Evolutionary conservation across 2,113 vertebrate species (phyloP), one percentile per base, ranked within the genome.

Genomic region (Nesogale talazaci): DNA sequence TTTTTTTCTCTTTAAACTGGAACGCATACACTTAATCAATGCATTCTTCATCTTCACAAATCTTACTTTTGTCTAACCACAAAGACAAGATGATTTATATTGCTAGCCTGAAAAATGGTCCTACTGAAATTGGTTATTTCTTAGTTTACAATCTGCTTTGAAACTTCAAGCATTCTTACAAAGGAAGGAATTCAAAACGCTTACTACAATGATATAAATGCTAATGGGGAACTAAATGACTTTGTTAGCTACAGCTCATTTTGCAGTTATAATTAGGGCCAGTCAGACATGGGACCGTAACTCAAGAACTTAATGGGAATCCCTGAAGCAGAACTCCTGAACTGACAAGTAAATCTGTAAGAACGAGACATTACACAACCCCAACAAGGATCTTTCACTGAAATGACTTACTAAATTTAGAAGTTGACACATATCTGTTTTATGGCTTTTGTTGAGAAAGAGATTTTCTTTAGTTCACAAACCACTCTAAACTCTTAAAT

Each of bases 241-340:
- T 81, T 79, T 96, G 89, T 96, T 93, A 95, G 87, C 77, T 94
- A 95, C 67, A 91, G 89, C 84, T 95, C 88, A 93, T 94, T 94
- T 95, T 96, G 74, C 85, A 91, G 69, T 95, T 94, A 77, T 96
- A 97, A 95, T 92, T 95, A 92, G 59, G 90, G 88, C 75, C 92
- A 94, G 31, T 82, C 57, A 96, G 87, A 95, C 74, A 92, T 61
- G 52, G 57, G 59, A 31, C 78, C 94, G 36, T 92, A 93, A 94
- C 63, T 95, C 81, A 93, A 86, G 65, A 94, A 89, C 75, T 92
- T 94, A 96, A 93, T 96, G 88, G 91, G 91, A 94, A 93, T 96
- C 69, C 75, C 69, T 91, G 87, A 96, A 93, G 91, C 81, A 96
- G 70, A 96, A 96, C 89, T 92, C 79, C 52, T 93, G 80, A 92